Base-by-base conservation (phyloP, 92 coral and sea anemone genomes). In the Desmophyllum pertusum region DNA sequence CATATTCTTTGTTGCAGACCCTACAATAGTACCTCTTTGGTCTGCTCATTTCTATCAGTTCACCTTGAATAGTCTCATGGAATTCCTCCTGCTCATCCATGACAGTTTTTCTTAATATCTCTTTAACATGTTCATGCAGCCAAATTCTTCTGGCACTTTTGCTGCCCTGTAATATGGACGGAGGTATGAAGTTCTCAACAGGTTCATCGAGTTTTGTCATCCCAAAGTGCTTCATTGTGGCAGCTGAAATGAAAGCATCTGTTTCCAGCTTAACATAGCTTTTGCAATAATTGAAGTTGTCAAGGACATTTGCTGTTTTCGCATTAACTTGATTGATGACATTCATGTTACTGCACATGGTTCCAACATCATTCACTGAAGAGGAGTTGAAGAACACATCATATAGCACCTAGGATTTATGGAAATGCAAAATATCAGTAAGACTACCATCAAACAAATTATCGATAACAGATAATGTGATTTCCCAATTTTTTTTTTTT, bases 271-370 rank as follows among this genome's bases (percentile, higher is more conserved):
- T 86, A 0, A 85, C 92, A 83, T 83, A 93, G 13, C 78, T 88
- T 61, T 90, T 88, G 31, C 92, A 87, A 52, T 23, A 0, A 64
- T 93, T 90, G 45, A 81, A 83, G 72, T 93, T 90, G 80, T 90
- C 94, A 1, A 84, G 86, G 18, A 77, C 92, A 76, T 93, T 90
- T 31, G 87, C 92, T n/a, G 96, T 90, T 82, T 84, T 84, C 5
- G 93, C 95, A 90, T 90, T 90, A 40, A 70, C 77, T 63, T 53
- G 72, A 78, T 62, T 66, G 2, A 57, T 85, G 2, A 91, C 92
- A 72, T 88, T 91, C 95, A 91, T 89, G 77, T 88, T 91, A 10
- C 88, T 70, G 66, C 67, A 85, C 95, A 91, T 91, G 4, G 85
- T 76, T 0, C 92, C 95, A 9, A 91, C 72, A 50, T 91, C 94